Percentiles rank a stretch among this genome's conserved stretches.
Evolutionary conservation across 2,113 vertebrate genomes (phyloP).

Genomic region (Pteropus alecto): DNA sequence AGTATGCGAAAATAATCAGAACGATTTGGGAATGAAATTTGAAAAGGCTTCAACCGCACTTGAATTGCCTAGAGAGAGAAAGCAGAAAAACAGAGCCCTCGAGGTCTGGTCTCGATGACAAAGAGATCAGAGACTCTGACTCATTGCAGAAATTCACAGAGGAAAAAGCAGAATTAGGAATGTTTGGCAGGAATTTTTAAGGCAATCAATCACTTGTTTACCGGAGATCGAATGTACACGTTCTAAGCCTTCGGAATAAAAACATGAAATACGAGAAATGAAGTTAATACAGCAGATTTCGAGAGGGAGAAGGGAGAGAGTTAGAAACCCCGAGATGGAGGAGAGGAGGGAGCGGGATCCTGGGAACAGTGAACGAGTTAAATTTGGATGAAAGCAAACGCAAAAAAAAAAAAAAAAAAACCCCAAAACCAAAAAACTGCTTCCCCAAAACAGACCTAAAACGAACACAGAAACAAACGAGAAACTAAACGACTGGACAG

Average conservation of each 20-base stretch:
- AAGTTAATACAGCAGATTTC: background rate
- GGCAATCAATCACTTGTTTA: background rate
- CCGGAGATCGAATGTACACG: background rate
- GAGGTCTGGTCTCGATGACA: background rate
- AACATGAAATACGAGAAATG: background rate
- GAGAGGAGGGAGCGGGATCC: background rate
- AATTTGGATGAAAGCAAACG: background rate
- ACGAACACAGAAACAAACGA: background rate
- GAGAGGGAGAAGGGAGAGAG: background rate
- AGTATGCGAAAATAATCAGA: rapidly evolving
- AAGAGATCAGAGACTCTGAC: background rate
- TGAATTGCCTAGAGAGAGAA: background rate
- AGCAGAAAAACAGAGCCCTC: no score
- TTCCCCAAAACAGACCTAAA: background rate
- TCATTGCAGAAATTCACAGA: background rate
- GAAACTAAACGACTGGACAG: background rate
- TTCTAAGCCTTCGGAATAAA: background rate
- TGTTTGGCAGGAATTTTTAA: background rate
- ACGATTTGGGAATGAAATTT: background rate
- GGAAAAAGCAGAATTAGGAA: background rate
- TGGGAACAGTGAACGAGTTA: background rate
- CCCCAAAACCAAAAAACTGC: background rate
- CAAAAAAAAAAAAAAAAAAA: background rate
- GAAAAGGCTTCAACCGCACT: no score
- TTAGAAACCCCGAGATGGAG: background rate